Conservation (phyloP, 2,113 vertebrate species). For the Engystomops pustulosus region DNA sequence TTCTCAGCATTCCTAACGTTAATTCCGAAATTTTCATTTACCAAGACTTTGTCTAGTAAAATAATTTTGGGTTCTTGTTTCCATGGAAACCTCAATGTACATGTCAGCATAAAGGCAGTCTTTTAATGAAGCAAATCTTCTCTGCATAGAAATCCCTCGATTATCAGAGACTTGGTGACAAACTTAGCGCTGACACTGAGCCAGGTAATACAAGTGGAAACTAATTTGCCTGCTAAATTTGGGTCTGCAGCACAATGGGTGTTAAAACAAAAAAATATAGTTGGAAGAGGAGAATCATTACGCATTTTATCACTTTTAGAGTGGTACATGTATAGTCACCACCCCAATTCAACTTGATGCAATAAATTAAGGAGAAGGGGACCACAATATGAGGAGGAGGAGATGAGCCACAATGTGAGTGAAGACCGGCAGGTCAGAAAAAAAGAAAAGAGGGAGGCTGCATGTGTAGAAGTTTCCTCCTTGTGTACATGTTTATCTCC, state of each 20-base stretch:
- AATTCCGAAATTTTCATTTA: background rate
- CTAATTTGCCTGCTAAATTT: background rate
- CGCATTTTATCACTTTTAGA: too few relatives aligned
- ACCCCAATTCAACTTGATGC: too few relatives aligned
- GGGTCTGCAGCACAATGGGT: background rate
- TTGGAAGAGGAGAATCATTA: too few relatives aligned
- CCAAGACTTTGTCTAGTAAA: background rate
- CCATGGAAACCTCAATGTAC: constrained; percentile 7
- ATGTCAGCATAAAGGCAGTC: background rate
- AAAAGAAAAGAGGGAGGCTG: too few relatives aligned
- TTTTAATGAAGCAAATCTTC: background rate
- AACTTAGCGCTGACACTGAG: background rate
- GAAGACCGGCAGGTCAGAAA: too few relatives aligned
- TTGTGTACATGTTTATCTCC: too few relatives aligned
- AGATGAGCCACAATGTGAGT: too few relatives aligned
- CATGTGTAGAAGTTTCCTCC: too few relatives aligned
- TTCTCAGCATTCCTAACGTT: background rate
- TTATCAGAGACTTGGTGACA: background rate
- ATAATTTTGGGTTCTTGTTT: constrained; percentile 4
- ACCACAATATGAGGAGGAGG: too few relatives aligned
- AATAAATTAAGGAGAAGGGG: too few relatives aligned
- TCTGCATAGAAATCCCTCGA: background rate
- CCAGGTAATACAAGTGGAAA: background rate
- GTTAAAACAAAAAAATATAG: too few relatives aligned
- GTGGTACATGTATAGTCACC: too few relatives aligned